phyloP scores from a whole-genome alignment of 1,140 invertebrate species.

The Hylyphantes graminicola region DNA sequence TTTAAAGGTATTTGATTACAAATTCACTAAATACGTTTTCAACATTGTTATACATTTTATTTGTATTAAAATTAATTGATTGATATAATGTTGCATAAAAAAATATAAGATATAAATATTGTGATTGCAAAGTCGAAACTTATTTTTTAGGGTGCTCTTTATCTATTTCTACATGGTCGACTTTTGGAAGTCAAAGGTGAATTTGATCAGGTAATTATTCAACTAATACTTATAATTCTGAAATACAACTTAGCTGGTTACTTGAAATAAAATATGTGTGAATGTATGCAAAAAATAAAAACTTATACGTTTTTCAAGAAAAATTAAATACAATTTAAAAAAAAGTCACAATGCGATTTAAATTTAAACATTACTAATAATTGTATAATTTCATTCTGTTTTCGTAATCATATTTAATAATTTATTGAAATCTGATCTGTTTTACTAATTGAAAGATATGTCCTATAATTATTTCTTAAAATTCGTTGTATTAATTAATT shows the following conservation, averaged over 20 bases:
- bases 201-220: constrained; percentile 74
- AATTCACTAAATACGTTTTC: neutral
- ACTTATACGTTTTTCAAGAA: too few species aligned
- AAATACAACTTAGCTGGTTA: too few species aligned
- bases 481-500: neutral
- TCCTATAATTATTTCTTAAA: neutral
- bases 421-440: too few species aligned
- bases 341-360: too few species aligned
- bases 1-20: too few species aligned
- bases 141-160: constrained; percentile 79
- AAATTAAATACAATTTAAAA: too few species aligned
- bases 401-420: too few species aligned
- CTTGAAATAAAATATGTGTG: too few species aligned
- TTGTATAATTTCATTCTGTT: too few species aligned
- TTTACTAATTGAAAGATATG: neutral
- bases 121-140: neutral
- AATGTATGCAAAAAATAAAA: too few species aligned
- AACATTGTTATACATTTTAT: neutral
- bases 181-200: constrained; percentile 85
- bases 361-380: too few species aligned
- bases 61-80: neutral
- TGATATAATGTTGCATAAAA: neutral
- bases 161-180: constrained; percentile 90
- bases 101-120: neutral
- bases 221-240: neutral